phyloP scores from a whole-genome alignment of 2,888 invertebrate species.

The Priocnemis perturbator region DNA sequence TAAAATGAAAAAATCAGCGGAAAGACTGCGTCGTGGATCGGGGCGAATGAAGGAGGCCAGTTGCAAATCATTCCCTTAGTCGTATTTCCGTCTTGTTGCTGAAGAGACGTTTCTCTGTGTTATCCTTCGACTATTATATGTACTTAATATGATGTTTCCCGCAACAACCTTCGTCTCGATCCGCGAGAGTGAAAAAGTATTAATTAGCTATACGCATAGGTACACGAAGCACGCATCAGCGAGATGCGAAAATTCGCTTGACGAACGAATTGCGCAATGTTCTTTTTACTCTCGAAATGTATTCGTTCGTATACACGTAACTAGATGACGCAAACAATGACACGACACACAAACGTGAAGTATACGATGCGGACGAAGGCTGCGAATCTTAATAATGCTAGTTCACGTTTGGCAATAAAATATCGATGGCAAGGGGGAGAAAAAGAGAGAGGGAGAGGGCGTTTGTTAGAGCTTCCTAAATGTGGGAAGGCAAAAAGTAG shows the following conservation, averaged over 20 bases:
- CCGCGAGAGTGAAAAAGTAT: background rate
- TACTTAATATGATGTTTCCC: background rate
- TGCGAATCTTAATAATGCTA: background rate
- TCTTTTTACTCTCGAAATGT: conserved; percentile 2
- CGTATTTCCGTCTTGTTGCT: no score
- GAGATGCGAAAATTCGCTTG: no score
- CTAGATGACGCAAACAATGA: background rate
- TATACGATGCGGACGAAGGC: background rate
- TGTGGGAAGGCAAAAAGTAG: conserved; percentile 19
- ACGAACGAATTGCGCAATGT: no score
- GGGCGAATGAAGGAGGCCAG: no score
- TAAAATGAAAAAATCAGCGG: conserved; percentile 9
- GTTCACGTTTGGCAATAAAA: no score
- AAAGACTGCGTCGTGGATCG: background rate
- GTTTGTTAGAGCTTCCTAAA: conserved; percentile 24
- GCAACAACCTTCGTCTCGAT: background rate
- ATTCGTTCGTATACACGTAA: background rate
- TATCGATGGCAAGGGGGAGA: background rate
- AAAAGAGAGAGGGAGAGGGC: background rate
- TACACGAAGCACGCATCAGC: no score
- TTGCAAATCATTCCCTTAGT: background rate
- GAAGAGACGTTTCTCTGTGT: no score
- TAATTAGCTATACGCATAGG: no score
- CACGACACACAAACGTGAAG: background rate
- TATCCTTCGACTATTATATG: background rate